Conservation (phyloP, 2,888 invertebrate genomes). For the Allacma fusca region DNA sequence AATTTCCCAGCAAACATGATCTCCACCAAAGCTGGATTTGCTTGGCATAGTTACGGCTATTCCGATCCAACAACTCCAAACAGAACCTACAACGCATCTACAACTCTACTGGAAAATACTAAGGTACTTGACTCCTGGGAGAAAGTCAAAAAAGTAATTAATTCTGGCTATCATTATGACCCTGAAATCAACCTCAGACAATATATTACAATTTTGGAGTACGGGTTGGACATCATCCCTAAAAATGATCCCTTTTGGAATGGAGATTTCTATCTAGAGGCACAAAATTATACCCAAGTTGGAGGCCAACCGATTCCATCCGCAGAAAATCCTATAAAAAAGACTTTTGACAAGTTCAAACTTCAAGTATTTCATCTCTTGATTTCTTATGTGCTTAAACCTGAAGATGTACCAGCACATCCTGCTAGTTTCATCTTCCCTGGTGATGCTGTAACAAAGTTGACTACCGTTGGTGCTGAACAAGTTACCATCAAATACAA, state of each 20-base stretch:
- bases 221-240: slow-evolving; percentile 24
- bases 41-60: slow-evolving; percentile 19
- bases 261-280: slow-evolving; percentile 17
- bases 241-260: background rate
- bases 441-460: background rate
- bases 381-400: slow-evolving; percentile 6
- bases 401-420: slow-evolving; percentile 23
- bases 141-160: background rate
- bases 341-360: slow-evolving; percentile 22
- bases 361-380: slow-evolving; percentile 31
- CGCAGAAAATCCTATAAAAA: background rate
- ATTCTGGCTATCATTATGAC: background rate
- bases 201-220: slow-evolving; percentile 21
- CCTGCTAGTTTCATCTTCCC: slow-evolving; percentile 19
- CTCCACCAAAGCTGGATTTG: slow-evolving; percentile 17
- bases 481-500: background rate
- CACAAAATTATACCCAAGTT: slow-evolving; percentile 10
- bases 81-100: background rate
- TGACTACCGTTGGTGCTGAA: too few species aligned
- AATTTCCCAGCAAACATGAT: slow-evolving; percentile 34
- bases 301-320: slow-evolving; percentile 24
- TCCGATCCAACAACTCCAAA: background rate
- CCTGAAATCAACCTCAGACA: too few species aligned
- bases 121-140: slow-evolving; percentile 21
- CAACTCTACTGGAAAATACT: background rate